A percentile compares a stretch with the other conserved stretches of the same genome.
Evolutionary conservation across 1,140 invertebrate genomes (phyloP).

Genomic region (Leptinotarsa texana): DNA sequence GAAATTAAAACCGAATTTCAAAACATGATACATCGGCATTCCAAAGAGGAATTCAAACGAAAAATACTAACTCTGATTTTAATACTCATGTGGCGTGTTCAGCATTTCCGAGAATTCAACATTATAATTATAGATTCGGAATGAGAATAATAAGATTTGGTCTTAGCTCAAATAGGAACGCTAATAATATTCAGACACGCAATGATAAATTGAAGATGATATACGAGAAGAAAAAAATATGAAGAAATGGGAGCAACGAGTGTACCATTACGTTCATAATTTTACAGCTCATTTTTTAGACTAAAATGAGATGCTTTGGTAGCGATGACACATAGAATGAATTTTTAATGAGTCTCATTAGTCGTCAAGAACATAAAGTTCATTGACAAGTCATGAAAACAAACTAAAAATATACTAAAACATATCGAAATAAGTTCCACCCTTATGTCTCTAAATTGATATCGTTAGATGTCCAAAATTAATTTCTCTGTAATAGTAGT

Average conservation of each 20-base stretch:
- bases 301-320: too few species aligned
- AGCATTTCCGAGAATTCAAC: slow-evolving; percentile 23
- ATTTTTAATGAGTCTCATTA: too few species aligned
- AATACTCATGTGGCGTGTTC: slow-evolving; percentile 27
- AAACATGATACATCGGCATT: slow-evolving; percentile 2
- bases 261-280: background rate
- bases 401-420: too few species aligned
- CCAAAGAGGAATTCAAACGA: slow-evolving; percentile 12
- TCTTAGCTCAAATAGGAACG: slow-evolving; percentile 26
- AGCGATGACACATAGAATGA: too few species aligned
- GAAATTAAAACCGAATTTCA: background rate
- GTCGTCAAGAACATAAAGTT: too few species aligned
- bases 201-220: slow-evolving; percentile 29
- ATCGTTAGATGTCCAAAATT: too few species aligned
- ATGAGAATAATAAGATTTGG: slow-evolving; percentile 30
- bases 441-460: too few species aligned
- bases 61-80: slow-evolving; percentile 26
- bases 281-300: too few species aligned
- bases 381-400: too few species aligned
- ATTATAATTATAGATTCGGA: slow-evolving; percentile 31
- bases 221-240: background rate
- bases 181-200: slow-evolving; percentile 30
- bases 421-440: too few species aligned
- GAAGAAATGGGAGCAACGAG: background rate
- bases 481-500: too few species aligned